Evolutionary conservation across 1,140 invertebrate species (phyloP).

Genomic region (Diabrotica undecimpunctata): DNA sequence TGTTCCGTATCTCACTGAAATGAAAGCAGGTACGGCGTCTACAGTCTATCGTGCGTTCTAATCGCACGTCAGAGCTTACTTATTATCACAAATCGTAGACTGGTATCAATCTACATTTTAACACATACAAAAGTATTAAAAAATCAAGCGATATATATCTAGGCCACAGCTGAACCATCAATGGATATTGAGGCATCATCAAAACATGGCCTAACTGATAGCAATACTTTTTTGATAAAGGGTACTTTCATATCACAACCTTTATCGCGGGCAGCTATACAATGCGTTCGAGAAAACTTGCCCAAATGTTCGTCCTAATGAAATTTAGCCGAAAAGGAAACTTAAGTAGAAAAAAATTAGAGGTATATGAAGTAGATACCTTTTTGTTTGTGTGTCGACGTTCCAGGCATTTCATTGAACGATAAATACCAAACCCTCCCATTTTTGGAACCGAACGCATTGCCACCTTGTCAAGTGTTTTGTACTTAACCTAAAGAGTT

Average conservation of each 20-base stretch:
- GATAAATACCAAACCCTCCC: too few relatives aligned
- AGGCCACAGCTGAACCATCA: slow-evolving; percentile 21
- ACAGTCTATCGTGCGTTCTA: slow-evolving; percentile 39
- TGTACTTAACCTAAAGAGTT: neutral
- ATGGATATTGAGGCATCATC: slow-evolving; percentile 16
- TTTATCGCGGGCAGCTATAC: too few relatives aligned
- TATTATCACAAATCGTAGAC: slow-evolving; percentile 42
- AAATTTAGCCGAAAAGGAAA: too few relatives aligned
- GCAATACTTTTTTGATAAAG: too few relatives aligned
- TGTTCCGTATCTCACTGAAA: slow-evolving; percentile 37
- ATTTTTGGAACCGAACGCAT: too few relatives aligned
- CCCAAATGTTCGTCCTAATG: too few relatives aligned
- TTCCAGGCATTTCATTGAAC: too few relatives aligned
- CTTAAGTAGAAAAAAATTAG: too few relatives aligned
- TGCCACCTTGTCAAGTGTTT: neutral
- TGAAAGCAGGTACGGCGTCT: slow-evolving; percentile 41
- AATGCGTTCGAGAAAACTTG: too few relatives aligned
- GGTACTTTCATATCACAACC: too few relatives aligned
- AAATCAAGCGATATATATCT: slow-evolving; percentile 31
- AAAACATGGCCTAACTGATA: slow-evolving; percentile 1
- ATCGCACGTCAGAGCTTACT: slow-evolving; percentile 40
- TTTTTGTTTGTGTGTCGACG: too few relatives aligned
- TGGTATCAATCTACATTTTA: slow-evolving; percentile 38
- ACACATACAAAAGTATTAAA: slow-evolving; percentile 44
- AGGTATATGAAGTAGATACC: too few relatives aligned